Evolutionary conservation across 2,888 invertebrate genomes (phyloP), one percentile per base, ranked within the genome.

Genomic region (Eupithecia dodoneata): DNA sequence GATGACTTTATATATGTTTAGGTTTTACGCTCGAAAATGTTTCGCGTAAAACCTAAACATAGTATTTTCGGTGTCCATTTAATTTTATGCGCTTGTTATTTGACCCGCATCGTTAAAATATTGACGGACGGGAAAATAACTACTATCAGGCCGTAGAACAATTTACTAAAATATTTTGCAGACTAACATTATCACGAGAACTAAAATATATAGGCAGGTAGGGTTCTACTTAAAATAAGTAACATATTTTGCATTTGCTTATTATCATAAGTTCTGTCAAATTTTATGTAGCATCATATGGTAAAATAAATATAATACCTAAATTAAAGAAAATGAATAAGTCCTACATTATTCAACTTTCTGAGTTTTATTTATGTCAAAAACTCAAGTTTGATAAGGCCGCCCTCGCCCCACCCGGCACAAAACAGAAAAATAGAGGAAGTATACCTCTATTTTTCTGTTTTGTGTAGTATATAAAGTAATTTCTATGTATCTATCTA

Each of bases 21-120:
- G 30, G 30, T 30, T 30, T 30, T n/a, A 66, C 30, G 47, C 49
- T 67, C 4, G 70, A 76, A 80, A 75, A 75, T 73, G 45, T 73
- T 75, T 49, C 71, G 52, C 52, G 75, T 72, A 74, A 76, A 78
- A 78, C 49, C 76, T 76, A 76, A 78, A 76, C 74, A 70, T 72
- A 30, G 70, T 73, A 76, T 78, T 78, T 78, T 74, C 67, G 45
- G 65, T 55, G 66, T 76, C 52, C 69, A 76, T 76, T 78, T 74
- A 74, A 49, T 72, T 72, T 73, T 70, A 49, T 72, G 73, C 71
- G 74, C 52, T 55, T 74, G 73, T 72, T 71, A 59, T 75, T 76
- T 72, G 71, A 74, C 73, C 71, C 71, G 63, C 67, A 74, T 72
- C 72, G 72, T 70, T 70, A 74, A 78, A 74, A 70, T 74, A 78